Conservation (phyloP, 2,888 invertebrate species). For the Sturmia bella region DNA sequence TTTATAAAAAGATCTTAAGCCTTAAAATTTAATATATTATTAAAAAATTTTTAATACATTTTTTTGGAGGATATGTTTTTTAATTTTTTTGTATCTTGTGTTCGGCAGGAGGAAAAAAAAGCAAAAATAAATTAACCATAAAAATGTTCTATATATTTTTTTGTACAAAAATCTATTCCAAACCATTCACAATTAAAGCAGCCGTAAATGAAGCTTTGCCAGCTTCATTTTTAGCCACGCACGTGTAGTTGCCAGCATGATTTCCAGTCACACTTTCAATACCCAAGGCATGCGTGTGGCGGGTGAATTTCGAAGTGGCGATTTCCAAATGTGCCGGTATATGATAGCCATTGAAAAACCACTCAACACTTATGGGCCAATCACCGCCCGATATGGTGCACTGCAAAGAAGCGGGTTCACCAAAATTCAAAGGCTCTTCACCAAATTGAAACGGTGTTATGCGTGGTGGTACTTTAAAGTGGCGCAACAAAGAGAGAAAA, state of each 20-base stretch:
- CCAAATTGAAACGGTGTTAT: slow-evolving; percentile 89
- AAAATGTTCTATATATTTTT: neutral
- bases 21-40: too few species aligned
- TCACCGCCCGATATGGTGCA: slow-evolving; percentile 83
- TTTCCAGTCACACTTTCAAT: slow-evolving; percentile 85
- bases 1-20: too few species aligned
- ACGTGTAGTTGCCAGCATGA: slow-evolving; percentile 85
- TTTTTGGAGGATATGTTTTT: neutral
- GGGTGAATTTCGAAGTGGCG: slow-evolving; percentile 80
- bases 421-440: slow-evolving; percentile 88
- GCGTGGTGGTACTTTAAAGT: slow-evolving; percentile 83
- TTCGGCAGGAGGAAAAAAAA: neutral
- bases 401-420: slow-evolving; percentile 86
- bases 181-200: slow-evolving; percentile 84
- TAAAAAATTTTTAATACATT: neutral
- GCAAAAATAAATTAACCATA: neutral
- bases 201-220: slow-evolving; percentile 83
- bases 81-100: neutral
- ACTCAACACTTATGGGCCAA: slow-evolving; percentile 83
- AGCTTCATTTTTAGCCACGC: slow-evolving; percentile 84
- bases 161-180: slow-evolving; percentile 72
- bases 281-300: slow-evolving; percentile 76
- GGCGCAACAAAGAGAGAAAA: too few species aligned
- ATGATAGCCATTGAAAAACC: slow-evolving; percentile 84
- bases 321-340: slow-evolving; percentile 83